Percentiles rank a stretch among this genome's conserved stretches.
These are phyloP conservation scores for Clarias macrocephalus DNA, from an alignment of 2,113 vertebrate genomes.

Conservation along the genomic window DNA sequence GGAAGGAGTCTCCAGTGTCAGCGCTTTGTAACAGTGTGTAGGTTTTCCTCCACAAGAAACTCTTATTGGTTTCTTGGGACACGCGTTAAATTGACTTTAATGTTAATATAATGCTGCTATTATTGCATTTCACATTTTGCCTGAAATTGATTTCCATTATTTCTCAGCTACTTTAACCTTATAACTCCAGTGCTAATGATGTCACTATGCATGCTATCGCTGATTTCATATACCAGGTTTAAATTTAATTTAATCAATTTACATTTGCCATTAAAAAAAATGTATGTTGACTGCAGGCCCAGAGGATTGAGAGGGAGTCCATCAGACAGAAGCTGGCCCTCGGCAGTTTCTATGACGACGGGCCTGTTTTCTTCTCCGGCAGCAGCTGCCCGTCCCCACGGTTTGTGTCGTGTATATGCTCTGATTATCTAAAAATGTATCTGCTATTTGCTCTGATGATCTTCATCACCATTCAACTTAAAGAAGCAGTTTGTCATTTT, in stretches of 20 bases:
- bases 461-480: background rate
- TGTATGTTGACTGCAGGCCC: constrained; percentile 76
- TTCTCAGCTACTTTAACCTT: background rate
- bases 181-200: background rate
- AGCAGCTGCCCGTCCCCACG: constrained; percentile 87
- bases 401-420: constrained; percentile 63
- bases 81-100: background rate
- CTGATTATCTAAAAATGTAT: constrained; percentile 1
- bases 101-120: background rate
- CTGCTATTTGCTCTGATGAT: background rate
- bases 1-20: background rate
- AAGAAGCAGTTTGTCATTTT: background rate
- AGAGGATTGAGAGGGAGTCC: constrained; percentile 96
- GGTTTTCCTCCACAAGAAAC: background rate
- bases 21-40: background rate
- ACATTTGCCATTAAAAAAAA: background rate
- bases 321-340: constrained; percentile 98
- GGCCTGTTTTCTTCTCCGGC: constrained; percentile 92
- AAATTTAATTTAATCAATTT: background rate
- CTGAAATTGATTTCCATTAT: background rate
- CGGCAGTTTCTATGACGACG: constrained; percentile 98
- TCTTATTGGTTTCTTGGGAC: background rate
- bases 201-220: background rate
- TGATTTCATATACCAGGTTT: background rate
- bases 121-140: background rate